A percentile compares a stretch with the other conserved stretches of the same genome.
Evolutionary conservation across 64 coral and sea anemone genomes (phyloP).

Genomic region (Anthopleura sola): DNA sequence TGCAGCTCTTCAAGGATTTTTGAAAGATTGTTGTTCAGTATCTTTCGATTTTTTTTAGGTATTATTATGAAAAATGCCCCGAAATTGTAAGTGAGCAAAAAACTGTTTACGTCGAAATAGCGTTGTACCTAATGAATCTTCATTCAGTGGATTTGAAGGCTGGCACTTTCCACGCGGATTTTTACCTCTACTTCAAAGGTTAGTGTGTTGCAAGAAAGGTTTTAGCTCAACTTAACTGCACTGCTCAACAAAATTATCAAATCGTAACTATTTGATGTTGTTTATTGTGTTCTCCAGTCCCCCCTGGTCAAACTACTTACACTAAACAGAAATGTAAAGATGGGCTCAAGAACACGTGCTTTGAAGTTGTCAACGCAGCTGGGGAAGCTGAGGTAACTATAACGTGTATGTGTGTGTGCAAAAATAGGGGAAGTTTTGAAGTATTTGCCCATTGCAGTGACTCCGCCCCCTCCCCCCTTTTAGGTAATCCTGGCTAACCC

Average conservation of each 20-base stretch:
- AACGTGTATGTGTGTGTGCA: neutral
- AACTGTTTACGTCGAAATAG: slow-evolving; percentile 98
- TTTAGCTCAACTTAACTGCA: too few species aligned
- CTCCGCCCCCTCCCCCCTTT: too few species aligned
- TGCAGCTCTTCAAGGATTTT: too few species aligned
- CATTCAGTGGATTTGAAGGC: slow-evolving; percentile 96
- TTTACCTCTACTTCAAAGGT: slow-evolving; percentile 99
- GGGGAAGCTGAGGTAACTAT: slow-evolving; percentile 89
- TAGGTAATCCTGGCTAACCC: too few species aligned
- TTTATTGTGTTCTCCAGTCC: slow-evolving; percentile 38
- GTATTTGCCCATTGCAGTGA: too few species aligned
- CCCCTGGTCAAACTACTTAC: slow-evolving; percentile 95
- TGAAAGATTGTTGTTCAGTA: too few species aligned
- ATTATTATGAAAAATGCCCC: slow-evolving; percentile 99
- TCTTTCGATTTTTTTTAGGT: slow-evolving; percentile 46
- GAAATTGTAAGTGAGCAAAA: slow-evolving; percentile 97
- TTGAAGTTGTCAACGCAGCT: slow-evolving; percentile 96
- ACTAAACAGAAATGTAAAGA: slow-evolving; percentile 99
- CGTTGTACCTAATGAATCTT: slow-evolving; percentile 90
- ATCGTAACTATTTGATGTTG: too few species aligned
- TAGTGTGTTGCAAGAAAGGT: too few species aligned
- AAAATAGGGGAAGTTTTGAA: too few species aligned
- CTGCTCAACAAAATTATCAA: too few species aligned
- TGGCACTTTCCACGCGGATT: slow-evolving; percentile 98
- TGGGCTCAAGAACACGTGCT: slow-evolving; percentile 90